Evolutionary conservation across 2,888 invertebrate species (phyloP).

Genomic region (Eristalis pertinax): DNA sequence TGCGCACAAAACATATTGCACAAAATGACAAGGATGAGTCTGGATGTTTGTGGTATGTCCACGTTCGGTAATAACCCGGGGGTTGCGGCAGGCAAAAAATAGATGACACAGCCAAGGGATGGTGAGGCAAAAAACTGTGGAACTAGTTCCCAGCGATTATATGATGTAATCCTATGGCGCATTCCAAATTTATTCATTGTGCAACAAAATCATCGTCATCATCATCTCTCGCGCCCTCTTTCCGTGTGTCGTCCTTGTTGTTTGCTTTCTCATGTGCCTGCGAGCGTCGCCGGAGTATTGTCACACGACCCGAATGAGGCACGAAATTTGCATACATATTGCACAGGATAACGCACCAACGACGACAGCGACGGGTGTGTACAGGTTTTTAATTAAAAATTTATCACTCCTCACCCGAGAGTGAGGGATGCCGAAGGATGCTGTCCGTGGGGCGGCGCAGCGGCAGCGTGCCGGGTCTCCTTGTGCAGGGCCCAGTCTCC

Average conservation of each 20-base stretch:
- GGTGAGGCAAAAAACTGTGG: background rate
- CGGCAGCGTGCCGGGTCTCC: background rate
- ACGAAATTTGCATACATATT: slow-evolving; percentile 71
- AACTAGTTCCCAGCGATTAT: slow-evolving; percentile 56
- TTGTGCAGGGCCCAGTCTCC: slow-evolving; percentile 21
- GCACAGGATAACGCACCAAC: slow-evolving; percentile 52
- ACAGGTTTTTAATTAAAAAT: slow-evolving; percentile 70
- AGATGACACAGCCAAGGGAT: slow-evolving; percentile 28
- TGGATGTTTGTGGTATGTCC: slow-evolving; percentile 62
- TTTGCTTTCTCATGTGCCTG: slow-evolving; percentile 66
- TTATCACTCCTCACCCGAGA: slow-evolving; percentile 47
- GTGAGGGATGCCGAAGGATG: slow-evolving; percentile 29
- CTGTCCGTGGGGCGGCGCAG: background rate
- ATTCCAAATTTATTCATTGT: slow-evolving; percentile 65
- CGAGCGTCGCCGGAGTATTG: slow-evolving; percentile 54
- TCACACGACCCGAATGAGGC: slow-evolving; percentile 63
- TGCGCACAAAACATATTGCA: slow-evolving; percentile 61
- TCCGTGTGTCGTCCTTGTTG: slow-evolving; percentile 3
- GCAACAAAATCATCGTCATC: slow-evolving; percentile 48
- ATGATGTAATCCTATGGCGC: slow-evolving; percentile 61
- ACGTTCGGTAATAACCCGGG: slow-evolving; percentile 50
- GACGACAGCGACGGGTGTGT: slow-evolving; percentile 19
- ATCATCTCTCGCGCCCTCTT: slow-evolving; percentile 1
- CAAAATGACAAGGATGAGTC: slow-evolving; percentile 58
- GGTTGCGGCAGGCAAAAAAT: slow-evolving; percentile 36